Percentiles rank a stretch among this genome's conserved stretches.
Conservation (phyloP, 2,888 invertebrate genomes). For the Adela reaumurella region DNA sequence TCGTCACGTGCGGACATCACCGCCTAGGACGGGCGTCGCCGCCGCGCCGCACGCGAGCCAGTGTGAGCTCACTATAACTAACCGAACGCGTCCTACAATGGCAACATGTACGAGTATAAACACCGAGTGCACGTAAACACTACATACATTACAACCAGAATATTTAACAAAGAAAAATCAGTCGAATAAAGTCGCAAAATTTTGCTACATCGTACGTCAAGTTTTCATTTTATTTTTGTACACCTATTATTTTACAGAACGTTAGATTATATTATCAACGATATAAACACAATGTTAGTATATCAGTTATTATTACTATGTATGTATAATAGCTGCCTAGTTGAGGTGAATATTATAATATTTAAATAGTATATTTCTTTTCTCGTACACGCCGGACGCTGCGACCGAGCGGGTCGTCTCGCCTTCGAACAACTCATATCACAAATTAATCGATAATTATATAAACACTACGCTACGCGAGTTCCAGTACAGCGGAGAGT, state of each 20-base stretch:
- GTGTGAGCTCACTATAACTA: too few relatives aligned
- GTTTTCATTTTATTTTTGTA: background rate
- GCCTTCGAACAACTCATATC: background rate
- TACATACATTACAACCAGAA: background rate
- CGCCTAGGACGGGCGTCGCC: too few relatives aligned
- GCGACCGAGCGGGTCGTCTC: background rate
- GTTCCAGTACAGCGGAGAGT: background rate
- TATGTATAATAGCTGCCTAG: slow-evolving; percentile 39
- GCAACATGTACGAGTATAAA: too few relatives aligned
- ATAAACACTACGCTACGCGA: background rate
- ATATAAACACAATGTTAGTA: background rate
- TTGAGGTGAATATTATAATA: slow-evolving; percentile 24
- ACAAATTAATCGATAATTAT: background rate
- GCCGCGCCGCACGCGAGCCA: too few relatives aligned
- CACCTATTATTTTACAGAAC: background rate
- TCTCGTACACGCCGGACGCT: background rate
- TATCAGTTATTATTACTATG: slow-evolving; percentile 8
- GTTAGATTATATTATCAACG: background rate
- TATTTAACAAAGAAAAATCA: background rate
- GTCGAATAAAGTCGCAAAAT: background rate
- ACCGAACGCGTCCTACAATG: too few relatives aligned
- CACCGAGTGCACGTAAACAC: too few relatives aligned
- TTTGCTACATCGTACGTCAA: background rate
- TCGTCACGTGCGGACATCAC: too few relatives aligned
- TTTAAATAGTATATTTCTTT: background rate